Percentiles rank a stretch among this genome's conserved stretches.
Conservation (phyloP, 2,888 invertebrate species). For the Gibbula magus region DNA sequence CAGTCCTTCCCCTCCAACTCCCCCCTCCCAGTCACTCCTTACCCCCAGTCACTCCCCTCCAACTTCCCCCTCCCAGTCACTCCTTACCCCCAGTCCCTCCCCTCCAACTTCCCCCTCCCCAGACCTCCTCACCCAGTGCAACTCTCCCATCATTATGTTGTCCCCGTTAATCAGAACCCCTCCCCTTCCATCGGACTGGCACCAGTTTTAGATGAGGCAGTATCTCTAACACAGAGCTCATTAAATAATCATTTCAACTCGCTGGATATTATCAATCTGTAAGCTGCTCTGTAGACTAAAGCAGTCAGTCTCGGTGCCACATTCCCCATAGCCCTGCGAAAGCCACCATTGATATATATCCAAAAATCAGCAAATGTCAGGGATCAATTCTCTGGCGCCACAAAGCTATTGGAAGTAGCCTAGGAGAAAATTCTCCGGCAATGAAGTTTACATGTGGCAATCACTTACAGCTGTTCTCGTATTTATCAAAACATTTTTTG, state of each 20-base stretch:
- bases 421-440: slow-evolving; percentile 24
- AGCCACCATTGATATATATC: slow-evolving; percentile 29
- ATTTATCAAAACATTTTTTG: slow-evolving; percentile 21
- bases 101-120: background rate
- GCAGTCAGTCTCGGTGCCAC: background rate
- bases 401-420: slow-evolving; percentile 19
- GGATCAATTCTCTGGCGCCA: slow-evolving; percentile 32
- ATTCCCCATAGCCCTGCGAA: slow-evolving; percentile 14
- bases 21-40: background rate
- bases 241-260: slow-evolving; percentile 30
- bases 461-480: slow-evolving; percentile 22
- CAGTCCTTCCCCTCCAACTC: background rate
- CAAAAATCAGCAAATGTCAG: slow-evolving; percentile 28
- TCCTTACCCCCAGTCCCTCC: background rate
- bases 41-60: background rate
- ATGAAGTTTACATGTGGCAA: slow-evolving; percentile 21
- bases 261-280: slow-evolving; percentile 22
- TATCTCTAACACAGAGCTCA: slow-evolving; percentile 25
- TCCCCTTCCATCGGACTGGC: slow-evolving; percentile 17
- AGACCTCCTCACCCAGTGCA: background rate
- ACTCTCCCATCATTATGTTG: background rate
- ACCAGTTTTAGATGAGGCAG: background rate
- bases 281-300: background rate
- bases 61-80: background rate
- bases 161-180: background rate